Conservation (phyloP, 2,113 vertebrate species). For the Fregetta grallaria region DNA sequence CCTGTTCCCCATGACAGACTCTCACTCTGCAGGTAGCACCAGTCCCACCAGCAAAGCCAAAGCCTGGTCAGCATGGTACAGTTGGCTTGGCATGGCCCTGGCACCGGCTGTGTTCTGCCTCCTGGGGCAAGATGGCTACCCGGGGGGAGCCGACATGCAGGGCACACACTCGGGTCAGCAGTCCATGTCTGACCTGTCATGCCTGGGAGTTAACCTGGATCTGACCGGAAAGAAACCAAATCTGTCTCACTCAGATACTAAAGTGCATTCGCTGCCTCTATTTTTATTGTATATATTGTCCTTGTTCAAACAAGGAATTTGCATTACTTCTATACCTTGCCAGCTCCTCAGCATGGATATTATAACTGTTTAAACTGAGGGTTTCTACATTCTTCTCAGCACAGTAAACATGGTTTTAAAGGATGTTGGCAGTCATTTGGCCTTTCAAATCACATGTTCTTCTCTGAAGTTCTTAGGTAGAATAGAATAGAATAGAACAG, state of each 20-base stretch:
- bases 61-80: neutral
- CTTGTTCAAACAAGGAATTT: neutral
- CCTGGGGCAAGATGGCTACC: neutral
- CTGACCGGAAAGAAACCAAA: neutral
- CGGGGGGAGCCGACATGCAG: fast-evolving
- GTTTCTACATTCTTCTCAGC: neutral
- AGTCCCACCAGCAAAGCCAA: neutral
- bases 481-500: too few species aligned
- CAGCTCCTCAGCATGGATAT: neutral
- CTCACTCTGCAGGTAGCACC: neutral
- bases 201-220: neutral
- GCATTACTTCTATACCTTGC: neutral
- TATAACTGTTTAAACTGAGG: neutral
- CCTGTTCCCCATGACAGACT: neutral
- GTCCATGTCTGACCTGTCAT: neutral
- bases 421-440: neutral
- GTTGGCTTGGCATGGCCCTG: neutral
- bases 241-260: neutral
- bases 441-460: conserved; percentile 9
- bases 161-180: neutral
- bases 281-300: neutral
- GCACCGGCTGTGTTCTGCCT: neutral
- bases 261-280: neutral
- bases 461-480: neutral
- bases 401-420: neutral